These are phyloP conservation scores for Eudemis profundana DNA, from an alignment of 2,888 invertebrate species.

Conservation along the genomic window DNA sequence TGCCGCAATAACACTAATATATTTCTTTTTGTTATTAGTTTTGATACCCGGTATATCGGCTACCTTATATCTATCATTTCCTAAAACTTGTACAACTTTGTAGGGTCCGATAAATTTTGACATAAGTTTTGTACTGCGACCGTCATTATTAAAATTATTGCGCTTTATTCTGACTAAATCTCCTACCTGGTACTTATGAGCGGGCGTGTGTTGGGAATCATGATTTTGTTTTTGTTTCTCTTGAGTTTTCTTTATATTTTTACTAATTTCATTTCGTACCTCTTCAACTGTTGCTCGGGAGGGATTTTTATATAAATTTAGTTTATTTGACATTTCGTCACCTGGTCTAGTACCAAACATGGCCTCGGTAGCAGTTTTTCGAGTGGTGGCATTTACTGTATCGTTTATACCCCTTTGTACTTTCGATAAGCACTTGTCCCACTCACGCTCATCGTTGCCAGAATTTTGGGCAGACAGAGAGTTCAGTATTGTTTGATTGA, in stretches of 20 bases:
- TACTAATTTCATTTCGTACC: background rate
- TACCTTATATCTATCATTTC: constrained; percentile 1
- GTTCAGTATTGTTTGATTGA: background rate
- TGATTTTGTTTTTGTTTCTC: background rate
- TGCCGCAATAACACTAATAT: background rate
- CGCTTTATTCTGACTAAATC: background rate
- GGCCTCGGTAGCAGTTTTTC: background rate
- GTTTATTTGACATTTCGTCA: background rate
- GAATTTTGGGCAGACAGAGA: constrained; percentile 1
- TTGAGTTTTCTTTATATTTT: background rate
- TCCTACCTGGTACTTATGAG: background rate
- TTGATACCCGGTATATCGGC: background rate
- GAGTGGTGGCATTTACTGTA: background rate
- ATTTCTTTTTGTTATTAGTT: background rate
- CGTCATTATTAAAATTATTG: constrained; percentile 4
- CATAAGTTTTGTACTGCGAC: background rate
- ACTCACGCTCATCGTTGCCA: background rate
- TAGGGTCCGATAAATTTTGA: background rate
- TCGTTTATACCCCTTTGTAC: background rate
- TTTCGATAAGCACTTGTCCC: background rate
- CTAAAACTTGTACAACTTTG: background rate
- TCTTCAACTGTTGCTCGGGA: background rate
- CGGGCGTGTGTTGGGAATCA: background rate
- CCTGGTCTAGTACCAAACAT: background rate
- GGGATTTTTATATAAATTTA: background rate